These are phyloP conservation scores for Micromesistius poutassou DNA, from an alignment of 2,797 vertebrate genomes.

Conservation along the genomic window DNA sequence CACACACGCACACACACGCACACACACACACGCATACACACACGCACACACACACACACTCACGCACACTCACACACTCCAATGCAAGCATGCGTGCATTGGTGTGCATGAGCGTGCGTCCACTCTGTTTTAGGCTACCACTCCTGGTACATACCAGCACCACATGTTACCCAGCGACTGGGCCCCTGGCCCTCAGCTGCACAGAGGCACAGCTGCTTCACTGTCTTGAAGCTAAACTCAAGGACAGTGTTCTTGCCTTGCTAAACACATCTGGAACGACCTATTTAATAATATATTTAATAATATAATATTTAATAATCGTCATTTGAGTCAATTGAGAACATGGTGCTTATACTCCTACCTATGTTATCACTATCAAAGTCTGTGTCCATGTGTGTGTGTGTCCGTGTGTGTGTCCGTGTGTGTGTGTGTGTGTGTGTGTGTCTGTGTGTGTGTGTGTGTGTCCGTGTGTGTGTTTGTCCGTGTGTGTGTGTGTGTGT, in stretches of 20 bases:
- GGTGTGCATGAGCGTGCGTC: too few species aligned
- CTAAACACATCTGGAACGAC: background rate
- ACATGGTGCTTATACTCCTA: too few species aligned
- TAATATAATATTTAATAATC: background rate
- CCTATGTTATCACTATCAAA: background rate
- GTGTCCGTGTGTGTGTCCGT: background rate
- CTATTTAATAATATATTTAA: too few species aligned
- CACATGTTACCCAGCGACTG: background rate
- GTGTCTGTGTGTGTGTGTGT: constrained; percentile 15
- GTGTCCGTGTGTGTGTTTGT: constrained; percentile 25
- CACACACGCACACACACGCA: background rate
- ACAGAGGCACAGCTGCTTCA: background rate
- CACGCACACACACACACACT: background rate
- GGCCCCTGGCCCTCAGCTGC: background rate
- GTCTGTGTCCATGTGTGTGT: background rate
- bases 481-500: constrained; percentile 13
- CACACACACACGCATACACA: background rate
- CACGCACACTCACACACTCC: background rate
- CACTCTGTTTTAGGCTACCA: background rate
- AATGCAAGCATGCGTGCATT: too few species aligned
- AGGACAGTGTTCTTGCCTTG: background rate
- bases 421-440: background rate
- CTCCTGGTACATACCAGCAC: background rate
- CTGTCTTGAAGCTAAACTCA: background rate
- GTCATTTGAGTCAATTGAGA: too few species aligned